Evolutionary conservation across 1,140 invertebrate genomes (phyloP).

Genomic region (Macrocentrus cingulum): DNA sequence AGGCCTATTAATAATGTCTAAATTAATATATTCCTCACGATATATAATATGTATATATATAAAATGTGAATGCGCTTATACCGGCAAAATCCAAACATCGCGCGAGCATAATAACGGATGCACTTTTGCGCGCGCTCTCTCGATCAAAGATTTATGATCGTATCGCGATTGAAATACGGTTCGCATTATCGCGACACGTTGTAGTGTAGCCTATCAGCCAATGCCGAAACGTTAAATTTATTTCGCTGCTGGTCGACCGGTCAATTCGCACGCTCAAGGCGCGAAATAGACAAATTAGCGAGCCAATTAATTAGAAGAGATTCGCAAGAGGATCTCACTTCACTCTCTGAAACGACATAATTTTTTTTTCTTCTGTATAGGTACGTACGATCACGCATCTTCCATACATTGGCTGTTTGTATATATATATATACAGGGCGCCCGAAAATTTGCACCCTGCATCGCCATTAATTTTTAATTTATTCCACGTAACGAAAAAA

Average conservation of each 20-base stretch:
- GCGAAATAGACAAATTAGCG: constrained; percentile 24
- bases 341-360: no score
- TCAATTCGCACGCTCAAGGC: constrained; percentile 15
- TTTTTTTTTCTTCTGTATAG: no score
- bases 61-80: background rate
- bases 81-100: background rate
- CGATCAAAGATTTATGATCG: constrained; percentile 12
- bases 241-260: background rate
- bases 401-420: no score
- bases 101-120: background rate
- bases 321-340: background rate
- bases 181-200: constrained; percentile 19
- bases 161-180: constrained; percentile 21
- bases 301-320: constrained; percentile 17
- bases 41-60: no score
- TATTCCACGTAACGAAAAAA: no score
- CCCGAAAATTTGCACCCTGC: no score
- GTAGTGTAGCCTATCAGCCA: constrained; percentile 3
- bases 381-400: no score
- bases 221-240: constrained; percentile 25
- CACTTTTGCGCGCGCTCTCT: constrained; percentile 6
- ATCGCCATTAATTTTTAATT: no score
- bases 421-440: no score
- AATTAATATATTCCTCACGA: constrained; percentile 10
- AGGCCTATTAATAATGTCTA: constrained; percentile 13